Conservation (phyloP, 2,797 vertebrate species). For the Argya squamiceps region DNA sequence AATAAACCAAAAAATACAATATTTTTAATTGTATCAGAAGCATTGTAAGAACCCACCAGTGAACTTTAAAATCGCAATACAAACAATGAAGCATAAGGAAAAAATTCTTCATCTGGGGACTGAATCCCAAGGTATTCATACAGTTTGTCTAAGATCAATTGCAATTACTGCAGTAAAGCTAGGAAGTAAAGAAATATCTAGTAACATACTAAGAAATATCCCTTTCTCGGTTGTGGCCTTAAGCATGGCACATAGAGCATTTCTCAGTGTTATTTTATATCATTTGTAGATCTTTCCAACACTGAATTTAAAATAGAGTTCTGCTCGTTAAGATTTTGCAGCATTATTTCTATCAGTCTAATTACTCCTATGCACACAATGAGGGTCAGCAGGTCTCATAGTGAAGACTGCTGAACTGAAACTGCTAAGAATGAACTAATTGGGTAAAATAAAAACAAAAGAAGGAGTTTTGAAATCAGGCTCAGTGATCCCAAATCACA, state of each 20-base stretch:
- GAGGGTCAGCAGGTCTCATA: background rate
- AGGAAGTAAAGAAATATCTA: background rate
- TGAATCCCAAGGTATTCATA: background rate
- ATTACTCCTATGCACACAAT: background rate
- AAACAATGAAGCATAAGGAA: background rate
- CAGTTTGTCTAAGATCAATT: background rate
- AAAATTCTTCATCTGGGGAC: background rate
- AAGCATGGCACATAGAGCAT: background rate
- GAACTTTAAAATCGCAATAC: background rate
- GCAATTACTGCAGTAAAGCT: background rate
- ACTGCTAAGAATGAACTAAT: background rate
- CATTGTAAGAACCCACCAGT: background rate
- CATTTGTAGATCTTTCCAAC: background rate
- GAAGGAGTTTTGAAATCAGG: background rate
- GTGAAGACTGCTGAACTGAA: background rate
- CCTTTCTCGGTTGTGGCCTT: background rate
- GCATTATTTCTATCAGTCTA: background rate
- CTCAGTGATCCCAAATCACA: background rate
- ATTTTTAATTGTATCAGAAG: background rate
- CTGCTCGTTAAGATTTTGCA: background rate
- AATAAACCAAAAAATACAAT: background rate
- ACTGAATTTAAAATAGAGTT: background rate
- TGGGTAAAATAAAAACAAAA: background rate
- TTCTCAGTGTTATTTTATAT: background rate
- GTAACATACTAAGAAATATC: background rate